Evolutionary conservation across 2,888 invertebrate species (phyloP).

Genomic region (Steinernema carpocapsae): DNA sequence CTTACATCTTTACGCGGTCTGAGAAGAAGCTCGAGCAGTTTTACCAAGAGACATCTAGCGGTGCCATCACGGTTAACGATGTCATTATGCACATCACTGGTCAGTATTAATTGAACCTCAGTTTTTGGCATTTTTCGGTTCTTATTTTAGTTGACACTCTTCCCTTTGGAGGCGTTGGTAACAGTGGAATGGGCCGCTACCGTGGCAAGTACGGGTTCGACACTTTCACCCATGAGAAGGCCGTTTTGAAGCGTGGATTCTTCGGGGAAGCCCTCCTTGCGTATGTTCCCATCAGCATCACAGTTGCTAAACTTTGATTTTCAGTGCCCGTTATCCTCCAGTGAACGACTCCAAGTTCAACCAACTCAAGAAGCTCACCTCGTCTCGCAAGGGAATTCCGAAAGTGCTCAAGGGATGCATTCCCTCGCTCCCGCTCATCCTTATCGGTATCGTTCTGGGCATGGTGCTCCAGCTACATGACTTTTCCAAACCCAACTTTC

Average conservation of each 20-base stretch:
- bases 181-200: constrained; percentile 88
- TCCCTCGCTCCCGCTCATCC: constrained; percentile 10
- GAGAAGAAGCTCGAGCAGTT: constrained; percentile 79
- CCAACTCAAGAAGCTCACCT: constrained; percentile 52
- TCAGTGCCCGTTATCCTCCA: constrained; percentile 62
- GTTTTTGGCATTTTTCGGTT: not conserved
- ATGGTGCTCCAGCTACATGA: constrained; percentile 31
- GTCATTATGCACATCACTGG: constrained; percentile 77
- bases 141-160: constrained; percentile 80
- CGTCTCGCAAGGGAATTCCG: constrained; percentile 9
- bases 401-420: not conserved
- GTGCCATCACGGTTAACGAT: constrained; percentile 84
- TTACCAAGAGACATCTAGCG: constrained; percentile 79
- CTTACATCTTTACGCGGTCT: constrained; percentile 82
- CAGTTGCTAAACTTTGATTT: too few relatives aligned
- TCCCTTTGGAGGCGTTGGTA: constrained; percentile 95
- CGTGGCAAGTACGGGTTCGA: constrained; percentile 86
- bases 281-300: constrained; percentile 42
- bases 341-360: constrained; percentile 54
- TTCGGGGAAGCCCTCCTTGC: constrained; percentile 61
- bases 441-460: constrained; percentile 25
- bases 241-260: constrained; percentile 70
- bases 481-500: too few relatives aligned
- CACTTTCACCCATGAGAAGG: constrained; percentile 89
- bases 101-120: too few relatives aligned